phyloP scores from a whole-genome alignment of 2,797 vertebrate genomes.

The Denticeps clupeoides region DNA sequence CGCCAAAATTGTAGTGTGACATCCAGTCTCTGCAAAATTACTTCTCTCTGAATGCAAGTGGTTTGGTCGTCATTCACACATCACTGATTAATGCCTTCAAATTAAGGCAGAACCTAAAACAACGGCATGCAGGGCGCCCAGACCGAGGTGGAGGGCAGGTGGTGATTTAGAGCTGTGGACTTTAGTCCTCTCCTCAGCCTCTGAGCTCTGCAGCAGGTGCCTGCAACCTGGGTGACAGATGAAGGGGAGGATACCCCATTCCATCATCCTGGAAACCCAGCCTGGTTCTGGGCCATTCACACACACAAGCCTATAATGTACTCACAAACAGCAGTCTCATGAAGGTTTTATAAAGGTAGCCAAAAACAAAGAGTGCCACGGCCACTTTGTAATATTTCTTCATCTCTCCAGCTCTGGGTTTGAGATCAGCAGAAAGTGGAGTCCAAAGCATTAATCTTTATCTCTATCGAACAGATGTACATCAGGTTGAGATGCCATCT shows the following conservation, averaged over 20 bases:
- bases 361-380: too few species aligned
- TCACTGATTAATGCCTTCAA: constrained; percentile 16
- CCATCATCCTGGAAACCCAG: not conserved
- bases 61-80: constrained; percentile 8
- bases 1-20: too few species aligned
- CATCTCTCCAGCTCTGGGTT: too few species aligned
- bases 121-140: too few species aligned
- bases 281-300: not conserved
- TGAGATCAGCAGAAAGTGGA: too few species aligned
- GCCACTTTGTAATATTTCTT: too few species aligned
- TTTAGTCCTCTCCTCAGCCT: constrained; percentile 2
- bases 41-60: constrained; percentile 20
- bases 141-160: not conserved
- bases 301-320: not conserved
- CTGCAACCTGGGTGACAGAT: constrained; percentile 21
- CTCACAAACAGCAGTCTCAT: too few species aligned
- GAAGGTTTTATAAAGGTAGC: too few species aligned
- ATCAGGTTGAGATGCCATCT: too few species aligned
- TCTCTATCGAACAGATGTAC: too few species aligned
- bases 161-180: not conserved
- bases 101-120: constrained; percentile 18
- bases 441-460: too few species aligned
- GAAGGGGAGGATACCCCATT: constrained; percentile 10
- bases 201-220: constrained; percentile 14
- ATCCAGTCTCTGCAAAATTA: too few species aligned